A percentile compares a stretch with the other conserved stretches of the same genome.
Conservation (phyloP, 1,140 invertebrate species). For the Forficula auricularia region DNA sequence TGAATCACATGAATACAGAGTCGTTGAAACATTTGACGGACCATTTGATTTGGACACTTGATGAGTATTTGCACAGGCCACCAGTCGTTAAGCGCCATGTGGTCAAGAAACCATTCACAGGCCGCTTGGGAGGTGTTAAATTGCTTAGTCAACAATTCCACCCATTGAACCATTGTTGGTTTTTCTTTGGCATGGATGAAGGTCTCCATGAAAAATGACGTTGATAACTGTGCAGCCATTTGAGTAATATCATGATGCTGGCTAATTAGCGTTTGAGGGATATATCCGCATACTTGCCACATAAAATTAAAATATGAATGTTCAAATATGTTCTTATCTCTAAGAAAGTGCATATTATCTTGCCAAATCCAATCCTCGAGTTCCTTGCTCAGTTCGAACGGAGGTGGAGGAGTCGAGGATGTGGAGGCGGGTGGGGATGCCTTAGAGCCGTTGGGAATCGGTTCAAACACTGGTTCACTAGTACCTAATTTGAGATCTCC, state of each 20-base stretch:
- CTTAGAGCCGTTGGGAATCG: conserved; percentile 15
- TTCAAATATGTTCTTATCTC: conserved; percentile 90
- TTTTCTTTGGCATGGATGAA: conserved; percentile 95
- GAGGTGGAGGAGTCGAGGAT: conserved; percentile 20
- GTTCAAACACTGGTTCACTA: too few species aligned
- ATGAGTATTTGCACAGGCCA: conserved; percentile 90
- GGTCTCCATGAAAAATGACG: conserved; percentile 88
- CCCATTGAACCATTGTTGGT: conserved; percentile 92
- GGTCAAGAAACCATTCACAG: conserved; percentile 80
- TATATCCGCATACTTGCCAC: conserved; percentile 87
- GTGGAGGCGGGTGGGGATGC: conserved; percentile 19
- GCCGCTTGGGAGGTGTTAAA: conserved; percentile 79
- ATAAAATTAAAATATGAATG: conserved; percentile 91
- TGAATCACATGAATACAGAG: conserved; percentile 87
- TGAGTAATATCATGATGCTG: conserved; percentile 62
- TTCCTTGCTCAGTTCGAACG: conserved; percentile 50
- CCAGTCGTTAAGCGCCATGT: conserved; percentile 82
- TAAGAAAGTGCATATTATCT: conserved; percentile 85
- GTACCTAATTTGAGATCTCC: conserved; percentile 7
- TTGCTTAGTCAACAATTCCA: conserved; percentile 83
- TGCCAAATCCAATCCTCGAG: conserved; percentile 86
- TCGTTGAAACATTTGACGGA: conserved; percentile 83
- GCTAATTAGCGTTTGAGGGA: conserved; percentile 70
- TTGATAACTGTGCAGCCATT: conserved; percentile 70
- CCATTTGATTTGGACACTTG: conserved; percentile 90